A percentile compares a stretch with the other conserved stretches of the same genome.
phyloP scores from a whole-genome alignment of 2,888 invertebrate species.

The Gymnoscelis rufifasciata region DNA sequence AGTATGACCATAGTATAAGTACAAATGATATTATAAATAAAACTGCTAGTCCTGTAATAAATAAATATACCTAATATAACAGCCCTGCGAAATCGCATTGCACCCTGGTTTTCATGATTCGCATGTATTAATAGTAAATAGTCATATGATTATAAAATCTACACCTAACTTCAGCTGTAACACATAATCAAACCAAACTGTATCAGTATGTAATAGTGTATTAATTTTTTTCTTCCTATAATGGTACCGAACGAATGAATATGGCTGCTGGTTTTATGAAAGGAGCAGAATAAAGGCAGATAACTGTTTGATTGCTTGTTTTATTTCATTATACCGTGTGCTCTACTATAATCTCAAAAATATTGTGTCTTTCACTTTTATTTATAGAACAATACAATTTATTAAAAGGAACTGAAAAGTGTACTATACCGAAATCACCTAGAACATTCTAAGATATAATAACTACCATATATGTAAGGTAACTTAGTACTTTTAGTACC shows the following conservation, averaged over 20 bases:
- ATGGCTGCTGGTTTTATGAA: conserved; percentile 75
- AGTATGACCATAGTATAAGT: conserved; percentile 71
- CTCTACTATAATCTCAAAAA: background rate
- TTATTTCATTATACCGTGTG: conserved; percentile 40
- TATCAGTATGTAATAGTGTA: conserved; percentile 76
- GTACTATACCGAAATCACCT: no score
- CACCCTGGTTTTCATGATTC: conserved; percentile 77
- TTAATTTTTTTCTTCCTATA: conserved; percentile 77
- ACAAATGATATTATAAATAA: conserved; percentile 68
- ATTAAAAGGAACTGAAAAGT: no score
- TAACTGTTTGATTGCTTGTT: conserved; percentile 76
- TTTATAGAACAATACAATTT: no score
- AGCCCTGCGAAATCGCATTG: conserved; percentile 67
- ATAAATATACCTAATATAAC: conserved; percentile 48
- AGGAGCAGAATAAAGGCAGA: conserved; percentile 77
- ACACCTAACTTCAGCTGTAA: conserved; percentile 76
- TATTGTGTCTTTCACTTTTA: no score
- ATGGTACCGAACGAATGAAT: conserved; percentile 76
- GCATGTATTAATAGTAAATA: conserved; percentile 71
- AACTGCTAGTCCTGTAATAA: conserved; percentile 73
- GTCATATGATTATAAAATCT: conserved; percentile 69
- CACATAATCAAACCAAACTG: conserved; percentile 78
- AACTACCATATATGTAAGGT: no score
- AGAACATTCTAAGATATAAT: no score
- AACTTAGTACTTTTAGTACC: no score